A percentile compares a stretch with the other conserved stretches of the same genome.
phyloP scores from a whole-genome alignment of 2,888 invertebrate species.

The Suillia variegata region DNA sequence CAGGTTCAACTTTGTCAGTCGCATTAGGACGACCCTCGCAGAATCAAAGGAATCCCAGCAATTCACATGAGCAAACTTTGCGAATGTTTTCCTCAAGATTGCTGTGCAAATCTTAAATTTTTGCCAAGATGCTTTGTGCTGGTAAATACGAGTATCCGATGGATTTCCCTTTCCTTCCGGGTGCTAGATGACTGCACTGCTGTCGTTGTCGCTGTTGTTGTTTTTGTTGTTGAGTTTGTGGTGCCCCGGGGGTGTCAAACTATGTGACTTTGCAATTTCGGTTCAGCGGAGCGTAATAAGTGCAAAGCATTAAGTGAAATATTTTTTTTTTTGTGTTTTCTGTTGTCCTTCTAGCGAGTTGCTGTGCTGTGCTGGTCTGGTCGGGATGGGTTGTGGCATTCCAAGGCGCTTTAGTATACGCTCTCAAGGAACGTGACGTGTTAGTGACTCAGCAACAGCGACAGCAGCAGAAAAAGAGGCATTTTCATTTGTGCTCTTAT shows the following conservation, averaged over 20 bases:
- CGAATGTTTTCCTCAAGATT: neutral
- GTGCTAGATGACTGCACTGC: slow-evolving; percentile 9
- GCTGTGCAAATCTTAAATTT: neutral
- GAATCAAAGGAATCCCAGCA: slow-evolving; percentile 2
- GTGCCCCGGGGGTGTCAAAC: slow-evolving; percentile 35
- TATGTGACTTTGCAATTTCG: slow-evolving; percentile 42
- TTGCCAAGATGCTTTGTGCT: neutral
- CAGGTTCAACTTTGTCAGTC: neutral
- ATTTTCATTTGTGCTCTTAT: too few relatives aligned
- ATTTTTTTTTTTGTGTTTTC: slow-evolving; percentile 19
- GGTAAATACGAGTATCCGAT: too few relatives aligned
- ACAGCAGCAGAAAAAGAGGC: slow-evolving; percentile 4
- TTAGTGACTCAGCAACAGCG: slow-evolving; percentile 36
- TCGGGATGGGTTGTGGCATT: slow-evolving; percentile 27
- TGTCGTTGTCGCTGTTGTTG: slow-evolving; percentile 14
- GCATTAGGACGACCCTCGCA: neutral
- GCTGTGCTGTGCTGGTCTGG: neutral
- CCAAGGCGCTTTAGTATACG: neutral
- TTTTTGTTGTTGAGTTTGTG: slow-evolving; percentile 17
- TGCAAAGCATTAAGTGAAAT: slow-evolving; percentile 34
- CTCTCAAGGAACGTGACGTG: slow-evolving; percentile 22
- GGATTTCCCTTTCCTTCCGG: too few relatives aligned
- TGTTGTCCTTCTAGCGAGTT: slow-evolving; percentile 10
- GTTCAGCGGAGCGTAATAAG: slow-evolving; percentile 39
- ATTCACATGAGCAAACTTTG: slow-evolving; percentile 1